Evolutionary conservation across 1,140 invertebrate species (phyloP), one percentile per base, ranked within the genome.

Genomic region (Dendrolimus kikuchii): DNA sequence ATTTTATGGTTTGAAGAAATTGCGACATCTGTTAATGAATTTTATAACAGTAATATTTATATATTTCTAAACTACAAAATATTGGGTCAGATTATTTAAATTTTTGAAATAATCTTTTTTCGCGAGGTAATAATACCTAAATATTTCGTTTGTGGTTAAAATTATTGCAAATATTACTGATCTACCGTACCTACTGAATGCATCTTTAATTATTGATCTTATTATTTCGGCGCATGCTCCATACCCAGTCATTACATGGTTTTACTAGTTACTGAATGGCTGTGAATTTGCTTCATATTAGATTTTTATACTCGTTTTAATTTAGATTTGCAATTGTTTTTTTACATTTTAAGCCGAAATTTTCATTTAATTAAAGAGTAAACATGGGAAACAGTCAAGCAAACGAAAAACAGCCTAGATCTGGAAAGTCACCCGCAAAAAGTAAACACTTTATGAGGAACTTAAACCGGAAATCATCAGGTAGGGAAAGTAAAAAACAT

Each of bases 391-490:
- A 88, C 54, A 81, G 73, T 55, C 87, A 87, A 69, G 67, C 77
- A 40, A 74, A 81, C 46, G 86, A 87, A 62, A 88, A 88, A 66
- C 81, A 81, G 46, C 51, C 63, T 39, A 88, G 88, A 67, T 77
- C 76, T 10, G 82, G 84, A 36, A 88, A 88, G 64, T 87, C 84
- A 36, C 81, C 84, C 10, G 81, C 80, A 5, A 84, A 80, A 61
- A 71, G 83, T 56, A 86, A 87, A 78, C 79, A 86, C 68, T 83
- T 87, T 45, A 87, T 88, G 53, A 75, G 78, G 60, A 88, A 86
- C 54, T 59, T 86, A 46, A 84, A 86, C 51, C 72, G 71, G 57
- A 81, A 79, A 67, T 73, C 78, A 37, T 72, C 77, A 7, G 69
- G 68, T 5, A 71, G 77, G 41, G 82, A 86, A 9, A 78, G 71